Conservation (phyloP, 2,113 vertebrate genomes). For the Crotophaga sulcirostris region DNA sequence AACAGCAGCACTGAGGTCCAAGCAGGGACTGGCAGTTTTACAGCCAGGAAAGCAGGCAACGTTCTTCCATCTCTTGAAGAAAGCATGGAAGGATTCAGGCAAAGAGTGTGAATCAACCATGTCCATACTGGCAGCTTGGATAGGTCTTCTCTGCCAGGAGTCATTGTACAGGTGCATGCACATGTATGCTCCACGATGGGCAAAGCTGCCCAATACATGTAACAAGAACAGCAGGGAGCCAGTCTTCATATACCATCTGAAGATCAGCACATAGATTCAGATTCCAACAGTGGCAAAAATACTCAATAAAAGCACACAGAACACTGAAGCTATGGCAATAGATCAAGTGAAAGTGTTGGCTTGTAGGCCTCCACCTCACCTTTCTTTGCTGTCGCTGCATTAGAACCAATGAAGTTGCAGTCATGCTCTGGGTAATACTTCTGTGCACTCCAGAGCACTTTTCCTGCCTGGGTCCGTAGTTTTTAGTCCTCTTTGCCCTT, state of each 20-base stretch:
- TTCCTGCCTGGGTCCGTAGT: background rate
- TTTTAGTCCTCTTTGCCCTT: background rate
- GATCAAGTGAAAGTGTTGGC: background rate
- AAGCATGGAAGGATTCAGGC: background rate
- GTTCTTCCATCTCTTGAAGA: background rate
- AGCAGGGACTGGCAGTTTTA: background rate
- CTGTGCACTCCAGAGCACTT: background rate
- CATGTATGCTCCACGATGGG: accelerated
- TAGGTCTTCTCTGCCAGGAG: background rate
- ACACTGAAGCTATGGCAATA: background rate
- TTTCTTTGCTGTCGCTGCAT: background rate
- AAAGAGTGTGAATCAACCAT: background rate
- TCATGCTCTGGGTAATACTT: background rate
- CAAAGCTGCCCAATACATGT: background rate
- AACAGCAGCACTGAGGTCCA: conserved; percentile 3
- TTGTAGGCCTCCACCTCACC: background rate
- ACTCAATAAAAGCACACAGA: background rate
- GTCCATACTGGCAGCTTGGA: background rate
- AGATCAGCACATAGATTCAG: background rate
- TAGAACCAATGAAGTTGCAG: background rate
- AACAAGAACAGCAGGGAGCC: background rate
- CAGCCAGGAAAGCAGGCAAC: background rate
- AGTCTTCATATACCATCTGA: background rate
- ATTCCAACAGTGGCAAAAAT: background rate
- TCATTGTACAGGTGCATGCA: background rate